Evolutionary conservation across 2,113 vertebrate genomes (phyloP).

Genomic region (Gadus chalcogrammus): DNA sequence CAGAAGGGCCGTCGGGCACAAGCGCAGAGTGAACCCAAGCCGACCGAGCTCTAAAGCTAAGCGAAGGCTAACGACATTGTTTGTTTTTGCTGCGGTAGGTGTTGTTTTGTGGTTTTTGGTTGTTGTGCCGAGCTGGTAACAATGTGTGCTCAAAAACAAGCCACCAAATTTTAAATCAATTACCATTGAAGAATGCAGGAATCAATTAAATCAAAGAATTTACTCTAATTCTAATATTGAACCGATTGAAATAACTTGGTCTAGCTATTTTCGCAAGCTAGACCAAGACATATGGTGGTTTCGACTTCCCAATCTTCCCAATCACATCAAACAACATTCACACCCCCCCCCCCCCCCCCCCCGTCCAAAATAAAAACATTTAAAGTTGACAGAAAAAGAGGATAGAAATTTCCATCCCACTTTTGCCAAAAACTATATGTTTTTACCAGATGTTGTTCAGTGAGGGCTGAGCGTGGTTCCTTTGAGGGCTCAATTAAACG

Average conservation of each 20-base stretch:
- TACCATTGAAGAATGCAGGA: no score
- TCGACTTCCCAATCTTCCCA: slow-evolving; percentile 19
- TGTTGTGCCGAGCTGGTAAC: no score
- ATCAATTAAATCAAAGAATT: no score
- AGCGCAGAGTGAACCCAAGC: slow-evolving; percentile 28
- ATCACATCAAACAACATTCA: slow-evolving; percentile 17
- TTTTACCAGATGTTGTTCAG: slow-evolving; percentile 63
- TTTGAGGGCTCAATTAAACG: slow-evolving; percentile 62
- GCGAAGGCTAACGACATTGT: no score
- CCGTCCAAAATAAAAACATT: slow-evolving; percentile 21
- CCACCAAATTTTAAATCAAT: no score
- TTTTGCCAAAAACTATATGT: slow-evolving; percentile 51
- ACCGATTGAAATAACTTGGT: no score
- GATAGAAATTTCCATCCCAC: slow-evolving; percentile 9
- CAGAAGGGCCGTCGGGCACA: slow-evolving; percentile 29
- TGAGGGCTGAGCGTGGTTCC: slow-evolving; percentile 42
- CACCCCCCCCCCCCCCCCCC: slow-evolving; percentile 17
- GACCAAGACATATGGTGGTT: no score
- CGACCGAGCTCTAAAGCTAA: neutral
- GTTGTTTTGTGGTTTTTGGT: no score
- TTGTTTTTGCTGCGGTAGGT: no score
- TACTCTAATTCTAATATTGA: neutral
- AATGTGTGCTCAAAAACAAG: no score
- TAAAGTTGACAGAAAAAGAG: slow-evolving; percentile 18
- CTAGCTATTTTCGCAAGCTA: no score